Conservation (phyloP, 2,113 vertebrate species). For the Aramus guarauna region DNA sequence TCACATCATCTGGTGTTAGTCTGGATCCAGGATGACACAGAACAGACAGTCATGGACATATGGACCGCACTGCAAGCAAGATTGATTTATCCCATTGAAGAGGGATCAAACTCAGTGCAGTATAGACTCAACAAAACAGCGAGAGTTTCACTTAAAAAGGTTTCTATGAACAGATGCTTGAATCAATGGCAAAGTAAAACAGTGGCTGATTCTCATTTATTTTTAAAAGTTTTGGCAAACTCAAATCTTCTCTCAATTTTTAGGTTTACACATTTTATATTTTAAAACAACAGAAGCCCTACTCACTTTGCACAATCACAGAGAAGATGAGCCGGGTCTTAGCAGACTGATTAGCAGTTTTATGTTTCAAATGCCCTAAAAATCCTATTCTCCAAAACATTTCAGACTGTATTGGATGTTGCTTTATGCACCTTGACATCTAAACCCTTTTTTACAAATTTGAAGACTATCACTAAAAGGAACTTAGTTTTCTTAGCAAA, state of each 20-base stretch:
- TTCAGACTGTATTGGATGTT: not conserved
- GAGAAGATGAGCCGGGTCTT: not conserved
- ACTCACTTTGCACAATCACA: not conserved
- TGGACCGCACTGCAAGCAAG: accelerated
- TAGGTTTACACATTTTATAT: not conserved
- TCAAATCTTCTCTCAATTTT: not conserved
- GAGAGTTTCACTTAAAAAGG: not conserved
- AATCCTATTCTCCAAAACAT: not conserved
- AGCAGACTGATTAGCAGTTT: not conserved
- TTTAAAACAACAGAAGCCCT: not conserved
- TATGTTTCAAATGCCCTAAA: not conserved
- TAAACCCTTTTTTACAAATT: not conserved
- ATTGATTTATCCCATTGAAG: not conserved
- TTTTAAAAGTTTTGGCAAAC: not conserved
- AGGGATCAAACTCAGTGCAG: not conserved
- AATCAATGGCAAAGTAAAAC: not conserved
- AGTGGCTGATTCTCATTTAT: not conserved
- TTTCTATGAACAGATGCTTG: accelerated
- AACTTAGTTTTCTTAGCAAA: not conserved
- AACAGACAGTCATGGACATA: not conserved
- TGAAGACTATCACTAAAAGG: not conserved
- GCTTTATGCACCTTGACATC: not conserved
- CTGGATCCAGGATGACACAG: not conserved
- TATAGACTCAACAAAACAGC: not conserved
- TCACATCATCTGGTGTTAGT: not conserved